Base-by-base conservation (phyloP, 2,113 vertebrate genomes). In the Vidua macroura region DNA sequence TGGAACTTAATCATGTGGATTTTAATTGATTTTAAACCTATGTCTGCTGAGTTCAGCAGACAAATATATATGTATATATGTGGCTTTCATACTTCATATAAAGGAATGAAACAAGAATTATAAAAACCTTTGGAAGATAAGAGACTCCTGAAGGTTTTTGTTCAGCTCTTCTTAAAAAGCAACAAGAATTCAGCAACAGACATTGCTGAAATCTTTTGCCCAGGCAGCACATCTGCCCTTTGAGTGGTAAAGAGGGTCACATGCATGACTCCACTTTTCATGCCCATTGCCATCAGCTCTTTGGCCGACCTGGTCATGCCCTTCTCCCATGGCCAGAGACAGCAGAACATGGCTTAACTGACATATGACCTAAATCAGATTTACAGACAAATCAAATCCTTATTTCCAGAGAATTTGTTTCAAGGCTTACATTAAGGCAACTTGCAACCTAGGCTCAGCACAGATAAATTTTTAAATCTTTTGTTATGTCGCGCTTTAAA, bases 281-380 rank as follows among this genome's bases (percentile, higher is more conserved):
- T 39, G 59, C 74, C 63, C 64, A 58, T 31, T 0, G 1, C 87
- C 85, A 80, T 49, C 88, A 90, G 49, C 53, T 67, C 41, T 67
- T 73, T 14, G 74, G 91, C 78, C 93, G 91, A 85, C 88, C 88
- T 60, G 27, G 64, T 58, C 91, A 74, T 35, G 90, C n/a, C 75
- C 58, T 86, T 82, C 76, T 93, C 62, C 62, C 3, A 1, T 77
- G 69, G 63, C 86, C n/a, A 0, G 44, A 95, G 75, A 94, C 58
- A 70, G 72, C 51, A 77, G 77, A 93, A 59, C 33, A 16, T 17
- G 82, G 87, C 88, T 96, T 92, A 92, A 66, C 76, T 92, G 93
- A 88, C 88, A 80, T 64, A 93, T 68, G 83, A 96, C 91, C 95
- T 94, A 95, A 93, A 95, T 95, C 94, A 93, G 81, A 89, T 92